These are phyloP conservation scores for Cyanistes caeruleus DNA, from an alignment of 2,113 vertebrate genomes.

Conservation along the genomic window DNA sequence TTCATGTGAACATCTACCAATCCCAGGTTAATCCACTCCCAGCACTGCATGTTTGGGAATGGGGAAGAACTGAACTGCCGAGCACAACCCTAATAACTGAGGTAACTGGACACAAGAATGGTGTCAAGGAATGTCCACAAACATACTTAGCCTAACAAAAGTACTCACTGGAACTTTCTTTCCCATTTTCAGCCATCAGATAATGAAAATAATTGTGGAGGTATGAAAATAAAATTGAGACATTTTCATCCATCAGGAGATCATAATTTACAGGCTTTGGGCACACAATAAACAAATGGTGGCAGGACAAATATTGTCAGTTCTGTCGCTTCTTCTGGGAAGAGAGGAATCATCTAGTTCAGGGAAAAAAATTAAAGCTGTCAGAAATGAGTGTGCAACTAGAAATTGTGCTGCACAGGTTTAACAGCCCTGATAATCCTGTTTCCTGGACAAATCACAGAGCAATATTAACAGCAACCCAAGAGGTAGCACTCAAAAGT, in stretches of 20 bases:
- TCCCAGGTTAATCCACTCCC: background rate
- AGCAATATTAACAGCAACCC: background rate
- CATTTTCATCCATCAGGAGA: background rate
- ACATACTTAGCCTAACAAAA: background rate
- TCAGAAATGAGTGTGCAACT: background rate
- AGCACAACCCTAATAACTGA: background rate
- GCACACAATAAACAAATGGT: background rate
- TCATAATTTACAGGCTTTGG: background rate
- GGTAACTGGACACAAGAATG: background rate
- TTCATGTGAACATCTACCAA: background rate
- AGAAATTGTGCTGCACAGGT: background rate
- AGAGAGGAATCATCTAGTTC: background rate
- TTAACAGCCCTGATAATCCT: background rate
- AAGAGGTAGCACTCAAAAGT: background rate
- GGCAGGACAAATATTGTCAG: background rate
- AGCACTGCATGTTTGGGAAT: background rate
- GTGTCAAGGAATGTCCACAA: background rate
- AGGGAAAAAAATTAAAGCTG: background rate
- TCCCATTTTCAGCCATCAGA: background rate
- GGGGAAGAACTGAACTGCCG: background rate
- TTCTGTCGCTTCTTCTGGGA: background rate
- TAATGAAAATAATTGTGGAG: background rate
- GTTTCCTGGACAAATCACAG: background rate
- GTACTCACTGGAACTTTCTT: background rate
- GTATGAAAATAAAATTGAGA: background rate